These are phyloP conservation scores for Zoanthus sansibaricus DNA, from an alignment of 92 coral and sea anemone species.

Conservation along the genomic window DNA sequence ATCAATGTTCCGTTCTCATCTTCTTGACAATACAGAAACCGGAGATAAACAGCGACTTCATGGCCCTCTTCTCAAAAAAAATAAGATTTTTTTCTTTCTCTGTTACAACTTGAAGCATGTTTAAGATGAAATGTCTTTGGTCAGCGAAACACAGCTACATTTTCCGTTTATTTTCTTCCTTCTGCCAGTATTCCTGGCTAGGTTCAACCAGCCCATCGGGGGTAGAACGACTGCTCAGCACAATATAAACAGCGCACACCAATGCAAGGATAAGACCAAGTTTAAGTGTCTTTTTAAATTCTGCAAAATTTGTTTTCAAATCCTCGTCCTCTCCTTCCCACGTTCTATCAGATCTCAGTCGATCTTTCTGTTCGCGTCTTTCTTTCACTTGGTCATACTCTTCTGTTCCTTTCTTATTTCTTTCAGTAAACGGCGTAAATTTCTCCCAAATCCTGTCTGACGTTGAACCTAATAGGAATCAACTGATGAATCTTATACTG, in stretches of 20 bases:
- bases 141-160: background rate
- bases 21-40: too few species aligned
- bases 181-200: conserved; percentile 17
- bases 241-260: conserved; percentile 62
- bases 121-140: background rate
- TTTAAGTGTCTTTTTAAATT: conserved; percentile 69
- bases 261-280: conserved; percentile 62
- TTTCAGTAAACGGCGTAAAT: conserved; percentile 24
- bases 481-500: background rate
- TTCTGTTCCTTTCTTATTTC: background rate
- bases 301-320: conserved; percentile 67
- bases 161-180: conserved; percentile 10
- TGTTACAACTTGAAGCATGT: background rate
- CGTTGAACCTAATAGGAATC: conserved; percentile 24
- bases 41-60: too few species aligned
- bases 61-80: too few species aligned
- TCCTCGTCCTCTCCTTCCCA: conserved; percentile 87
- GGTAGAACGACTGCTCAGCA: conserved; percentile 49
- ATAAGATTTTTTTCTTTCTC: background rate
- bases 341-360: conserved; percentile 70
- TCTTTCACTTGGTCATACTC: conserved; percentile 69
- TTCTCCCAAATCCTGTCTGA: conserved; percentile 48
- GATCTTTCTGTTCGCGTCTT: conserved; percentile 68
- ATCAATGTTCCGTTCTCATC: too few species aligned
- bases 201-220: conserved; percentile 13